phyloP scores from a whole-genome alignment of 2,888 invertebrate species.

The Dysmachus trigonus region DNA sequence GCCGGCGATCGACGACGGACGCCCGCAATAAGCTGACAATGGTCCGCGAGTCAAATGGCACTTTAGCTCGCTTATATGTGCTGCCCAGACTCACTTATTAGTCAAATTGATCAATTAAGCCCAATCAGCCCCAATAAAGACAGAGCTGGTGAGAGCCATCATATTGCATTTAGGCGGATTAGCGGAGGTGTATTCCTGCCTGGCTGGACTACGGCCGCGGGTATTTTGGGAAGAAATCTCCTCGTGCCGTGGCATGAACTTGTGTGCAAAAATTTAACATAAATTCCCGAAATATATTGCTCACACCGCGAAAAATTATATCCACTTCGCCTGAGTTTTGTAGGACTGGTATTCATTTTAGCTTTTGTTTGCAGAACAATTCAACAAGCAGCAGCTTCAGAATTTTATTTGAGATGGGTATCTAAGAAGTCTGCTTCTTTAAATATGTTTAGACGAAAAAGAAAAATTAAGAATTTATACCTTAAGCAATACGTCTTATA shows the following conservation, averaged over 20 bases:
- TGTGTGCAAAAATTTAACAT: not conserved
- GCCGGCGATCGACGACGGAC: slow-evolving; percentile 31
- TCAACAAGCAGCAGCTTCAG: not conserved
- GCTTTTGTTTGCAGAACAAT: not conserved
- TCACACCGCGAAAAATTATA: not conserved
- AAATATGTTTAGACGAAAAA: too few relatives aligned
- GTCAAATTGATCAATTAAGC: slow-evolving; percentile 40
- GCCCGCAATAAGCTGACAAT: not conserved
- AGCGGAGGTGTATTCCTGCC: slow-evolving; percentile 19
- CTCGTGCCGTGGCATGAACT: not conserved
- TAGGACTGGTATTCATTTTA: not conserved
- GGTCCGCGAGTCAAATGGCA: slow-evolving; percentile 1
- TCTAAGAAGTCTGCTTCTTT: too few relatives aligned
- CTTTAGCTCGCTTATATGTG: not conserved
- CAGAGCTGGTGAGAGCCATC: not conserved
- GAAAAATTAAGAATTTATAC: too few relatives aligned
- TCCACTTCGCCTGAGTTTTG: not conserved
- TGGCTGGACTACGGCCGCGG: not conserved
- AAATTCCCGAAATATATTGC: not conserved
- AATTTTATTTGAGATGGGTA: not conserved
- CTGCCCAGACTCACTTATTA: not conserved
- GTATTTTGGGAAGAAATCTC: not conserved
- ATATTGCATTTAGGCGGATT: not conserved
- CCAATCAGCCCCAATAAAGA: slow-evolving; percentile 37
- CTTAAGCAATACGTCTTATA: too few relatives aligned